A percentile compares a stretch with the other conserved stretches of the same genome.
phyloP scores from a whole-genome alignment of 1,140 invertebrate species.

The Mactra quadrangularis region DNA sequence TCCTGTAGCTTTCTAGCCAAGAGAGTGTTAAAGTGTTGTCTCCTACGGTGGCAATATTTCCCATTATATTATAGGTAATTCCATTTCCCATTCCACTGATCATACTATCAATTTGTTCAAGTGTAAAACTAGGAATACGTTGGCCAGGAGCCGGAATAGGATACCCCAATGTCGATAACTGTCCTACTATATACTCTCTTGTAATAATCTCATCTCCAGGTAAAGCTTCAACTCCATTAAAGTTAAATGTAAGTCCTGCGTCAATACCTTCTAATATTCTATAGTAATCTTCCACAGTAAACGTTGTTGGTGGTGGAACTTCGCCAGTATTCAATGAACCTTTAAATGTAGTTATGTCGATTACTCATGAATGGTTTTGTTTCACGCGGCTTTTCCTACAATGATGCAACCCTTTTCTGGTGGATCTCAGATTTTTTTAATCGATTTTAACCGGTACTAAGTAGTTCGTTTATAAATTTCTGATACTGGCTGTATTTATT shows the following conservation, averaged over 20 bases:
- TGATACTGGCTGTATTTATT: too few relatives aligned
- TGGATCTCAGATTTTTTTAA: too few relatives aligned
- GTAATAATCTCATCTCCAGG: not conserved
- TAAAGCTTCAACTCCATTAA: too few relatives aligned
- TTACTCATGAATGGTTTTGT: too few relatives aligned
- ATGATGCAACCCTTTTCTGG: too few relatives aligned
- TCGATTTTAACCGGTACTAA: too few relatives aligned
- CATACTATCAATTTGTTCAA: not conserved
- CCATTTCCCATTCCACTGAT: not conserved
- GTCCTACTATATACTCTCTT: not conserved
- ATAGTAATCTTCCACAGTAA: not conserved
- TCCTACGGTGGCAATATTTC: conserved; percentile 1
- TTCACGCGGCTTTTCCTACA: too few relatives aligned
- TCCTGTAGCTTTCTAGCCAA: too few relatives aligned
- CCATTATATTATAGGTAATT: not conserved
- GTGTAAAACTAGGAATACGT: not conserved
- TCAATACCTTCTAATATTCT: conserved; percentile 4
- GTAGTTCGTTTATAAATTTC: too few relatives aligned
- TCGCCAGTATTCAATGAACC: too few relatives aligned
- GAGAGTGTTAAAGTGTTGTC: not conserved
- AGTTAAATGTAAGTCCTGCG: not conserved
- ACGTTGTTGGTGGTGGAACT: too few relatives aligned
- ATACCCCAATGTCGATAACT: not conserved
- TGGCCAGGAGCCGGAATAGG: not conserved
- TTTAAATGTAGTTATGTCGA: too few relatives aligned